Conservation (phyloP, 2,888 invertebrate species). For the Ptychoptera albimana region DNA sequence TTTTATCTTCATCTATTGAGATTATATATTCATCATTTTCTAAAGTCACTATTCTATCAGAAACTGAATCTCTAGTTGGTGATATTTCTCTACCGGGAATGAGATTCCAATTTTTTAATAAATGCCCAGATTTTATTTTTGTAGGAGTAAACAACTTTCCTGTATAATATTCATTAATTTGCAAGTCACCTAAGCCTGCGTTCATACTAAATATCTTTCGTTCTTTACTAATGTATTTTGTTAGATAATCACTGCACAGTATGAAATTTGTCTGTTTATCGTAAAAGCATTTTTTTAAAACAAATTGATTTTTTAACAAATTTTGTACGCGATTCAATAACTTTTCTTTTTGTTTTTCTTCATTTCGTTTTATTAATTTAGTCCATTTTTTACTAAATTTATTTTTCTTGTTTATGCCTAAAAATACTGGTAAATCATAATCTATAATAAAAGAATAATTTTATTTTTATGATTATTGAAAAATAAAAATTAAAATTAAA, state of each 20-base stretch:
- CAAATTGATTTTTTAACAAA: conserved; percentile 12
- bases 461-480: conserved; percentile 15
- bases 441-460: conserved; percentile 15
- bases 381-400: conserved; percentile 29
- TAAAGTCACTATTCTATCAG: background rate
- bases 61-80: conserved; percentile 21
- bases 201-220: conserved; percentile 5
- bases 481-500: background rate
- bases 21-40: background rate
- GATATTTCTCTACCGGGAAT: conserved; percentile 47
- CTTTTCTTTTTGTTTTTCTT: conserved; percentile 18
- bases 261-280: conserved; percentile 5
- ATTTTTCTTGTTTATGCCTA: background rate
- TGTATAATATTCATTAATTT: conserved; percentile 33
- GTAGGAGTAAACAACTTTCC: conserved; percentile 31
- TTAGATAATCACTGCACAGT: conserved; percentile 6
- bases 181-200: conserved; percentile 6
- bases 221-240: background rate
- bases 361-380: conserved; percentile 21
- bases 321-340: conserved; percentile 16
- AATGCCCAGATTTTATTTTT: conserved; percentile 28
- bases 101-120: conserved; percentile 42
- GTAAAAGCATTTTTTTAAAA: conserved; percentile 7
- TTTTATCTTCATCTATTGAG: background rate
- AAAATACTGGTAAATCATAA: conserved; percentile 14